Conservation (phyloP, 2,888 invertebrate genomes). For the Ennomos fuscantarius region DNA sequence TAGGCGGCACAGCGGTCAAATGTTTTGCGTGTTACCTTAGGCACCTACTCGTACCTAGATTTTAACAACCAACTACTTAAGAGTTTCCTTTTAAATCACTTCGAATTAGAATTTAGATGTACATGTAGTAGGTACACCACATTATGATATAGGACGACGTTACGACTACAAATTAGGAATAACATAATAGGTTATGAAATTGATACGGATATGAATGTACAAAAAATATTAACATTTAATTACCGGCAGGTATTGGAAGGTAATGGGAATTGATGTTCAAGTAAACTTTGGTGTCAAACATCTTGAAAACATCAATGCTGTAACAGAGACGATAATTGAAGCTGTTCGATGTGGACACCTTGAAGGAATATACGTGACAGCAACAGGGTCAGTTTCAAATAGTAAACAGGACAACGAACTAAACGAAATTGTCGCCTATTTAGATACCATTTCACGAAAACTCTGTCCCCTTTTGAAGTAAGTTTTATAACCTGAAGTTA, state of each 20-base stretch:
- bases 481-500: neutral
- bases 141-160: too few relatives aligned
- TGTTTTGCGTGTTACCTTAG: too few relatives aligned
- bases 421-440: neutral
- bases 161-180: too few relatives aligned
- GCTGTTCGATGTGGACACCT: neutral
- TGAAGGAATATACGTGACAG: constrained; percentile 27
- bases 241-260: neutral
- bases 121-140: too few relatives aligned
- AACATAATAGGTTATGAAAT: too few relatives aligned
- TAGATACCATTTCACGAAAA: neutral
- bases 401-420: neutral
- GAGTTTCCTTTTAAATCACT: too few relatives aligned
- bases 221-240: neutral
- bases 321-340: neutral
- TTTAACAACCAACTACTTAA: too few relatives aligned
- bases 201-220: too few relatives aligned
- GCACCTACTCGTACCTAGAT: too few relatives aligned
- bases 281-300: neutral
- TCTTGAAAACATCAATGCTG: neutral
- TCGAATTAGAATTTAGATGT: too few relatives aligned
- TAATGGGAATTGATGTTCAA: constrained; percentile 2
- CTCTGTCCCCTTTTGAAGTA: too few relatives aligned
- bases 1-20: too few relatives aligned
- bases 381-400: neutral